Percentiles rank a stretch among this genome's conserved stretches.
These are phyloP conservation scores for Planiliza haematocheilus DNA, from an alignment of 2,113 vertebrate genomes.

Conservation along the genomic window DNA sequence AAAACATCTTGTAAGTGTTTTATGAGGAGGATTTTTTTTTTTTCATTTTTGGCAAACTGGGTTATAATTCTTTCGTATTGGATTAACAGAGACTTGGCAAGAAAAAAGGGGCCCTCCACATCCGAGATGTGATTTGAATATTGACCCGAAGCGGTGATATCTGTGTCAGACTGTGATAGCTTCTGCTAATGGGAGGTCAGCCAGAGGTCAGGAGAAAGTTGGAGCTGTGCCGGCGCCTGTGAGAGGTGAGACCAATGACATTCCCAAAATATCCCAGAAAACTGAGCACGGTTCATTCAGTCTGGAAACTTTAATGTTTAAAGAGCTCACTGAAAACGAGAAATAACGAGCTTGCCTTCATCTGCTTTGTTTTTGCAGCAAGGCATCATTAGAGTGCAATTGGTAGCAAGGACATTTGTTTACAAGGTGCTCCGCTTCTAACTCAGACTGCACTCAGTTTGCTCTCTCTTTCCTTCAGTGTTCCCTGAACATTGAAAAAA, in stretches of 20 bases:
- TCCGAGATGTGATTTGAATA: conserved; percentile 61
- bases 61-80: conserved; percentile 38
- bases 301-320: conserved; percentile 6
- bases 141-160: conserved; percentile 41
- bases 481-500: conserved; percentile 51
- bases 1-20: conserved; percentile 37
- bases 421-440: background rate
- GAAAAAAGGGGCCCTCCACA: conserved; percentile 10
- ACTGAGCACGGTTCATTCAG: conserved; percentile 5
- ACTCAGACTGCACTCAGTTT: conserved; percentile 19
- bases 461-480: conserved; percentile 22
- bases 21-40: conserved; percentile 10
- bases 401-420: background rate
- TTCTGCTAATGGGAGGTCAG: conserved; percentile 57
- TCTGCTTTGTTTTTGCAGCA: conserved; percentile 10
- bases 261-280: conserved; percentile 16
- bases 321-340: background rate
- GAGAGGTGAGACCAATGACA: conserved; percentile 27
- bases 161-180: conserved; percentile 36
- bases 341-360: background rate
- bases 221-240: conserved; percentile 20
- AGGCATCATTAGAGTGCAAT: background rate
- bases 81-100: conserved; percentile 49
- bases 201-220: conserved; percentile 39
- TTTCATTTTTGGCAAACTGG: conserved; percentile 19